Conservation (phyloP, 2,888 invertebrate species). For the Diaperis boleti region DNA sequence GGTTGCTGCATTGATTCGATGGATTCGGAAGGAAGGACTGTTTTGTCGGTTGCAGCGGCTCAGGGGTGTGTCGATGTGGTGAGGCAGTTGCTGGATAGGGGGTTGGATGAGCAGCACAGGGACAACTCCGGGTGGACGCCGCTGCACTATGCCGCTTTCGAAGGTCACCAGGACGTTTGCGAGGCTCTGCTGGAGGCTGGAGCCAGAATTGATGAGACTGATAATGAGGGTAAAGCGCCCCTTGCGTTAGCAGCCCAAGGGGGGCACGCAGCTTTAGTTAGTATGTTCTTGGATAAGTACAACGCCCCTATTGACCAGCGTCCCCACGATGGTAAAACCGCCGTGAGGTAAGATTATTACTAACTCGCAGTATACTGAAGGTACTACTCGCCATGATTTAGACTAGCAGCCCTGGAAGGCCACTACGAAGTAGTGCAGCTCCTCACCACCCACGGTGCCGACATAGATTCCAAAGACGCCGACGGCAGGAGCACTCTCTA, state of each 20-base stretch:
- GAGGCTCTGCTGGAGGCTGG: conserved; percentile 88
- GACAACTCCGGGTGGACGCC: conserved; percentile 99
- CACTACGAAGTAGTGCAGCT: conserved; percentile 84
- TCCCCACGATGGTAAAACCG: conserved; percentile 92
- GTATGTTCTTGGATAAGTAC: conserved; percentile 79
- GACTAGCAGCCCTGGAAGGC: conserved; percentile 85
- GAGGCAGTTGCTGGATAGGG: conserved; percentile 87
- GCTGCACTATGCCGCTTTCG: conserved; percentile 94
- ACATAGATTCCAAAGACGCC: conserved; percentile 90
- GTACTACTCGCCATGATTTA: conserved; percentile 52
- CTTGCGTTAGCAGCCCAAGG: conserved; percentile 91
- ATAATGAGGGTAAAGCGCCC: conserved; percentile 91
- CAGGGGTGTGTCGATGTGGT: conserved; percentile 92
- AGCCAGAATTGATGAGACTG: conserved; percentile 88
- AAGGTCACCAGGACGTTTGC: conserved; percentile 88
- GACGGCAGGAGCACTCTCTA: conserved; percentile 94
- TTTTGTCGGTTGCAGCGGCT: conserved; percentile 85
- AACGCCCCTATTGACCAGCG: conserved; percentile 85
- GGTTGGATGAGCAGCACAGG: conserved; percentile 86
- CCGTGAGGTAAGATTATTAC: conserved; percentile 72
- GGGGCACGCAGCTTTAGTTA: conserved; percentile 79
- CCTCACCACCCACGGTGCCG: conserved; percentile 80
- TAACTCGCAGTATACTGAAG: too few relatives aligned
- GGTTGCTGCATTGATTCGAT: conserved; percentile 95
- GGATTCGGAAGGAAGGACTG: conserved; percentile 94